A percentile compares a stretch with the other conserved stretches of the same genome.
These are phyloP conservation scores for Pollenia labialis DNA, from an alignment of 2,888 invertebrate species.

Conservation along the genomic window DNA sequence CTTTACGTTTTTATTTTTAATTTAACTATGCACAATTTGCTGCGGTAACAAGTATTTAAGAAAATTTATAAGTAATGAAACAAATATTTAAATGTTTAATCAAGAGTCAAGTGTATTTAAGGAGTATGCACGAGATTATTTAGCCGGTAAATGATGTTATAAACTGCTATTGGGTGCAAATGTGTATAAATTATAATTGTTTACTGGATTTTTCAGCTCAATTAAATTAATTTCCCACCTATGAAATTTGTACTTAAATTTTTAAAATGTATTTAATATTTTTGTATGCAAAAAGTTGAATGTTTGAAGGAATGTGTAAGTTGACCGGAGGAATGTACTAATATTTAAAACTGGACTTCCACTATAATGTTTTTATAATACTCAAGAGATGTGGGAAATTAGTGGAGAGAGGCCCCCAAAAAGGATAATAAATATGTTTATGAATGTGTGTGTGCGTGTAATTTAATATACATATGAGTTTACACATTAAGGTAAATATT, in stretches of 20 bases:
- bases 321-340: conserved; percentile 44
- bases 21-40: too few species aligned
- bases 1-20: too few species aligned
- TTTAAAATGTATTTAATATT: conserved; percentile 6
- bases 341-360: conserved; percentile 61
- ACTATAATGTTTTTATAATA: conserved; percentile 62
- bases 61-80: too few species aligned
- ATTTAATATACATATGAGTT: neutral
- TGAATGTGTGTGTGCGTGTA: conserved; percentile 3
- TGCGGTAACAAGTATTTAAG: too few species aligned
- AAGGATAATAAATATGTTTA: conserved; percentile 47
- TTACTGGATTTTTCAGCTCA: conserved; percentile 73
- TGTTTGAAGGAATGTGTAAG: conserved; percentile 1
- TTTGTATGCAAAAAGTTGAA: neutral
- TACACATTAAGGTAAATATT: conserved; percentile 3
- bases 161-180: conserved; percentile 55
- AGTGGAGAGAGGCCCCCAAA: conserved; percentile 7
- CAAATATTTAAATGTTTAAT: neutral
- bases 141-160: conserved; percentile 55
- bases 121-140: conserved; percentile 10
- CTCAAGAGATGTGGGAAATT: conserved; percentile 49
- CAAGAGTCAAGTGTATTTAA: conserved; percentile 32
- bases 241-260: conserved; percentile 13
- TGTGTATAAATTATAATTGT: conserved; percentile 71
- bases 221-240: conserved; percentile 72